Evolutionary conservation across 2,888 invertebrate genomes (phyloP).

Genomic region (Machimus rusticus): DNA sequence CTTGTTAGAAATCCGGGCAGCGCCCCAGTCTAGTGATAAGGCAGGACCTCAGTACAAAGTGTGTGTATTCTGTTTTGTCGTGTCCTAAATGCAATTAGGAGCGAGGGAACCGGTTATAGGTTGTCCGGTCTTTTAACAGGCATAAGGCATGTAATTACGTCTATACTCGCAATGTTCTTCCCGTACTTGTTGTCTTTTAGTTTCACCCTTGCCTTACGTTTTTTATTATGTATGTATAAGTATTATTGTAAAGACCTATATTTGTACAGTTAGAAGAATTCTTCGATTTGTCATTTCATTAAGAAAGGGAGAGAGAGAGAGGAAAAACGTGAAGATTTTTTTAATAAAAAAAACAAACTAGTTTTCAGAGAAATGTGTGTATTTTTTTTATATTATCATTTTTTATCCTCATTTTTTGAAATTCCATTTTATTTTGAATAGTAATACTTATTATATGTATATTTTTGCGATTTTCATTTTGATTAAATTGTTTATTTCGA

Average conservation of each 20-base stretch:
- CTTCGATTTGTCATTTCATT: not conserved
- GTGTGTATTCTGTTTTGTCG: not conserved
- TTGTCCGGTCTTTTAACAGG: not conserved
- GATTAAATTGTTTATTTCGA: too few species aligned
- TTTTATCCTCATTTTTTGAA: not conserved
- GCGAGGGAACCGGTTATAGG: not conserved
- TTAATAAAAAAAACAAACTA: not conserved
- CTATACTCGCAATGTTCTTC: not conserved
- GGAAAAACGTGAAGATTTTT: not conserved
- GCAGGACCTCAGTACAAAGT: not conserved
- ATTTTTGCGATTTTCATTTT: too few species aligned
- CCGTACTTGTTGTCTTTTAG: not conserved
- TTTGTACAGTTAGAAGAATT: not conserved
- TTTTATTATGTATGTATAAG: not conserved
- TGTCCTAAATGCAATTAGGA: not conserved
- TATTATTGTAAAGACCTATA: not conserved
- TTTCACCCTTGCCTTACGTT: not conserved
- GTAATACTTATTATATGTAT: too few species aligned
- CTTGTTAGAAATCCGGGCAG: not conserved
- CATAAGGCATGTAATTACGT: not conserved
- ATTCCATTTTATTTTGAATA: not conserved
- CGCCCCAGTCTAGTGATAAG: not conserved
- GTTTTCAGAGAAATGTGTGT: not conserved
- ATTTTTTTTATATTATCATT: not conserved
- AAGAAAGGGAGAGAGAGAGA: not conserved